Base-by-base conservation (phyloP, 1,140 invertebrate genomes). In the Himalopsyche phryganea region DNA sequence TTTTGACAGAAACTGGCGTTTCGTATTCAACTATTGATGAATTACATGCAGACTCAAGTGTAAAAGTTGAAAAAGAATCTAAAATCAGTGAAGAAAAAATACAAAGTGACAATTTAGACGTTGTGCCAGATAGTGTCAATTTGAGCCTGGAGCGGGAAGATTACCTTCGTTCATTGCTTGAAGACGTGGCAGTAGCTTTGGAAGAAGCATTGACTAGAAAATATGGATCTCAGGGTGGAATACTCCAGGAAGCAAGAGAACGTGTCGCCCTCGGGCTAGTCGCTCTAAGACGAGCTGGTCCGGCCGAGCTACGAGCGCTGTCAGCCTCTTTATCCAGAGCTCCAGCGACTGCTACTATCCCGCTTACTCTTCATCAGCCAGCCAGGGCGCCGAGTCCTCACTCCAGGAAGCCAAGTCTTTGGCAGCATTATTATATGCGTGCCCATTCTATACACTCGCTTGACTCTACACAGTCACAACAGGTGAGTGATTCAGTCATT, bases 341-440 rank as follows among this genome's bases (percentile, higher is more conserved):
- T 13, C 61, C 61, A 46, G 42, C 61, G 1, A 33, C 44, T 10
- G 42, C 61, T 18, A 17, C 48, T 2, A 35, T 52, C 1, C 32
- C 52, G 7, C 33, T 48, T 9, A 23, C 61, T 0, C 14, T 36
- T 28, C 23, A 28, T 28, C 23, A 28, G 23, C 14, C 49, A 4
- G 40, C 56, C 11, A 35, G 56, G 1, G 33, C 50, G 10, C 49
- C 57, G 10, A 57, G 54, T 13, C 61, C 61, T n/a, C 52, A 63
- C 28, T 28, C 57, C 4, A 50, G 50, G 14, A 63, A 63, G 14
- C 61, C 61, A 6, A 63, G 61, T 19, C 52, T 59, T 1, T 63
- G 61, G 61, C 52, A 59, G 28, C 61, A 63, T 33, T 63, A 63
- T 42, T 60, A 63, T 41, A 56, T 48, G 52, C 47, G 56, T 10